Conservation (phyloP, 2,113 vertebrate genomes). For the Trogon melanurus region DNA sequence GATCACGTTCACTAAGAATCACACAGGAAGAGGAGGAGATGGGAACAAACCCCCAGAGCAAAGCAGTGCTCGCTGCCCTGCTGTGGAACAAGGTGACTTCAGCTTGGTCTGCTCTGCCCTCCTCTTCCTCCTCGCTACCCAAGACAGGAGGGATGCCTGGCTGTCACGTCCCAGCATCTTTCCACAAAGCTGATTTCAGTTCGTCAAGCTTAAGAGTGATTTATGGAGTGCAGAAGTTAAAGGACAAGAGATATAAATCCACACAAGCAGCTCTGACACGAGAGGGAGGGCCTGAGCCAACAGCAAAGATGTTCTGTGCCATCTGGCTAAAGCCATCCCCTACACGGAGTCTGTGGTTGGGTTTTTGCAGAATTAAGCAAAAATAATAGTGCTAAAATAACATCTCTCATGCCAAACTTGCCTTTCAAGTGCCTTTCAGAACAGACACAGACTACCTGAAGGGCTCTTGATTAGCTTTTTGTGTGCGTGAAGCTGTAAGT, state of each 20-base stretch:
- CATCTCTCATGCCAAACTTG: not conserved
- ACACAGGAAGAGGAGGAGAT: not conserved
- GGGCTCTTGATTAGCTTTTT: not conserved
- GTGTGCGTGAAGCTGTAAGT: not conserved
- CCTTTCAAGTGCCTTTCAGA: not conserved
- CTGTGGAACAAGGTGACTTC: not conserved
- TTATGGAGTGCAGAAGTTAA: not conserved
- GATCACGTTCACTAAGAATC: not conserved
- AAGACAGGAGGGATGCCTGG: not conserved
- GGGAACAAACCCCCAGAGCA: not conserved
- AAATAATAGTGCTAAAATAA: not conserved
- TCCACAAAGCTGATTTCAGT: not conserved
- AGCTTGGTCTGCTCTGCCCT: not conserved
- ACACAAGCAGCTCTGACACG: rapidly evolving
- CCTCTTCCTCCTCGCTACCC: not conserved
- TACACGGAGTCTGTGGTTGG: rapidly evolving
- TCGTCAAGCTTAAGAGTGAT: not conserved
- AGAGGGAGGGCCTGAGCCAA: not conserved
- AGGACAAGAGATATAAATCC: not conserved
- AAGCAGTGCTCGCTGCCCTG: rapidly evolving
- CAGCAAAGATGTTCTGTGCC: rapidly evolving
- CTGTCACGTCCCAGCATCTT: not conserved
- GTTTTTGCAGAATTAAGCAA: not conserved
- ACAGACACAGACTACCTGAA: not conserved
- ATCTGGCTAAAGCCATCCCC: rapidly evolving